Evolutionary conservation across 2,888 invertebrate genomes (phyloP).

Genomic region (Pachymerium ferrugineum): DNA sequence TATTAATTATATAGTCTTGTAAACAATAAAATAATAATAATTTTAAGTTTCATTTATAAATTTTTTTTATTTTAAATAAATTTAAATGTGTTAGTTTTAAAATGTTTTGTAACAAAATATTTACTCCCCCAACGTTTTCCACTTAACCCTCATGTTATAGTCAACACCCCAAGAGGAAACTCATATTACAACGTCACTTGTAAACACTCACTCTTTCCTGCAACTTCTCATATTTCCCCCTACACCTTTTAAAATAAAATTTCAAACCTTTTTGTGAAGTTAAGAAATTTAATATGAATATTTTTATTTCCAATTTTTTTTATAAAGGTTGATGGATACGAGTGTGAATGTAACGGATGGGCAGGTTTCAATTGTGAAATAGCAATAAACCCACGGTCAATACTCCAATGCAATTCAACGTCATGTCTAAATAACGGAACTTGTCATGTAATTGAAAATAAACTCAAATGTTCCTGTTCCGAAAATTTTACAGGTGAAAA

Average conservation of each 20-base stretch:
- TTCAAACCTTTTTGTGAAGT: too few species aligned
- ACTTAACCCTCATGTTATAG: too few species aligned
- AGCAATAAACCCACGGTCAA: background rate
- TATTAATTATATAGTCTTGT: background rate
- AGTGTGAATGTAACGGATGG: constrained; percentile 57
- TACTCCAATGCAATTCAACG: constrained; percentile 47
- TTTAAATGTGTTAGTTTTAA: too few species aligned
- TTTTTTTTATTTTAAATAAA: too few species aligned
- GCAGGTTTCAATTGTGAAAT: constrained; percentile 56
- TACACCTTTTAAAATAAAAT: too few species aligned
- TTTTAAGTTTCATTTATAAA: too few species aligned
- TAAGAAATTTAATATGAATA: background rate
- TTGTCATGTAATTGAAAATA: constrained; percentile 75
- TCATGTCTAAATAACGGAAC: constrained; percentile 61
- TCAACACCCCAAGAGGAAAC: too few species aligned
- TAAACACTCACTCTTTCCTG: too few species aligned
- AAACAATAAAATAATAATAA: background rate
- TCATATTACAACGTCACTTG: too few species aligned
- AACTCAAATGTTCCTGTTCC: constrained; percentile 74
- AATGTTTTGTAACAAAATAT: too few species aligned
- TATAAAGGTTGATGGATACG: constrained; percentile 50
- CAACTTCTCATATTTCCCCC: too few species aligned
- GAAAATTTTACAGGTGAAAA: constrained; percentile 74
- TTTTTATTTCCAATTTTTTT: background rate
- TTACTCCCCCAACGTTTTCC: too few species aligned